phyloP scores from a whole-genome alignment of 2,797 vertebrate genomes.

The Rhynchotus rufescens region DNA sequence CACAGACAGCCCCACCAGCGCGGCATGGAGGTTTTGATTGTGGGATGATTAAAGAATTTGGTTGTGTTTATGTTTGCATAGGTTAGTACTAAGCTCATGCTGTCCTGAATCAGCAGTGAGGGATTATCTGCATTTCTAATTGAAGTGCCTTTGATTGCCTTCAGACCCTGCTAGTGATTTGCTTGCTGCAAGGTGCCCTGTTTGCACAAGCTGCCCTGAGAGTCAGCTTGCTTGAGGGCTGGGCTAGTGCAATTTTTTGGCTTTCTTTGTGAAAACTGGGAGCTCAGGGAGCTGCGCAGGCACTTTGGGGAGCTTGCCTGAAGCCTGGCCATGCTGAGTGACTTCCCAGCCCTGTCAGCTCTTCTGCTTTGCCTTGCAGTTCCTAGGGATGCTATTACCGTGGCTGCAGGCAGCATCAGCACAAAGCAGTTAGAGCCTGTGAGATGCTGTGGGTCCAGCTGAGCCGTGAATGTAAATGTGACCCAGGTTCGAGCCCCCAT shows the following conservation, averaged over 20 bases:
- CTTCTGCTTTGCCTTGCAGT: not conserved
- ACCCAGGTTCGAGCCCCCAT: not conserved
- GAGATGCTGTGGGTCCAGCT: not conserved
- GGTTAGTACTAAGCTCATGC: conserved; percentile 9
- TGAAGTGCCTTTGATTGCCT: conserved; percentile 26
- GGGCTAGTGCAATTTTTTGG: not conserved
- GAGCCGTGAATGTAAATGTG: accelerated
- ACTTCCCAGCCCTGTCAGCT: not conserved
- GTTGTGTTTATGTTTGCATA: conserved; percentile 40
- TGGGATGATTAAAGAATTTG: conserved; percentile 27
- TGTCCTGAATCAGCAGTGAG: conserved; percentile 26
- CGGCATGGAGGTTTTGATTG: not conserved
- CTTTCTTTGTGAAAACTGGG: not conserved
- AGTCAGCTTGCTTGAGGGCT: not conserved
- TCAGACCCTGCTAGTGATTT: not conserved
- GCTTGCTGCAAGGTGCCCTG: conserved; percentile 7
- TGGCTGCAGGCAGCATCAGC: not conserved
- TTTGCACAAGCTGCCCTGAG: conserved; percentile 8
- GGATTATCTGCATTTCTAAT: conserved; percentile 49
- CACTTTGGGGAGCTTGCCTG: not conserved
- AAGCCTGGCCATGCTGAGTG: not conserved
- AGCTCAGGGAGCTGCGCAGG: not conserved
- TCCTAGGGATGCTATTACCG: not conserved
- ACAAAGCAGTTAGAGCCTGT: not conserved
- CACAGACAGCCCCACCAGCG: not conserved